Conservation (phyloP, 2,113 vertebrate genomes). For the Forbesichthys agassizii region DNA sequence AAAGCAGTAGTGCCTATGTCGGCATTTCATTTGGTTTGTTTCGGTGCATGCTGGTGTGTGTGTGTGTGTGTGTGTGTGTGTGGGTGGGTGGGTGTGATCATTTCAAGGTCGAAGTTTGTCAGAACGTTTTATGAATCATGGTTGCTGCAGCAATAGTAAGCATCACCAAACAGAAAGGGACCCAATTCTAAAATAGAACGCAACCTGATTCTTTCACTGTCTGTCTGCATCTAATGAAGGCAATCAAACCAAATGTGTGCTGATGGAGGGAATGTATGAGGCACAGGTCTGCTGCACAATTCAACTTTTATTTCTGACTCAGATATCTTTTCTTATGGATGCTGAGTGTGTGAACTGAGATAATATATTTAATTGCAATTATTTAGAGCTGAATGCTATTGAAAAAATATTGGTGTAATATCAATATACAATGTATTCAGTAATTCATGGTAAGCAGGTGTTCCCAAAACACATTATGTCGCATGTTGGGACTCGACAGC, state of each 20-base stretch:
- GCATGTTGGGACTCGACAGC: too few species aligned
- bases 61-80: not conserved
- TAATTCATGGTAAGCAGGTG: too few species aligned
- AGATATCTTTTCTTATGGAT: constrained; percentile 51
- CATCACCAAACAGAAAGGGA: constrained; percentile 52
- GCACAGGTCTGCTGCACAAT: constrained; percentile 44
- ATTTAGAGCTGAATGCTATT: constrained; percentile 10
- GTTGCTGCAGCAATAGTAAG: constrained; percentile 85
- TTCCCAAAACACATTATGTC: too few species aligned
- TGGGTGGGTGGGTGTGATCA: constrained; percentile 8
- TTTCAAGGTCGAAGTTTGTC: constrained; percentile 48
- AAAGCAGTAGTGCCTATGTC: too few species aligned
- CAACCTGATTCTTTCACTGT: constrained; percentile 38
- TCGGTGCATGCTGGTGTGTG: constrained; percentile 1
- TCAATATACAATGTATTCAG: too few species aligned
- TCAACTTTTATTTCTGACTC: constrained; percentile 43
- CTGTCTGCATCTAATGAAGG: constrained; percentile 36
- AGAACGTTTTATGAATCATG: constrained; percentile 83
- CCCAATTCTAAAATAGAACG: constrained; percentile 48
- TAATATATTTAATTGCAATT: constrained; percentile 21
- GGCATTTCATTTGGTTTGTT: not conserved
- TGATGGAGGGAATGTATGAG: constrained; percentile 58
- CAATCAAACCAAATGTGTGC: constrained; percentile 52
- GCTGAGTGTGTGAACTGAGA: constrained; percentile 31
- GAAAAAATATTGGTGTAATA: not conserved